These are phyloP conservation scores for Vultur gryphus DNA, from an alignment of 2,797 vertebrate genomes.

Conservation along the genomic window DNA sequence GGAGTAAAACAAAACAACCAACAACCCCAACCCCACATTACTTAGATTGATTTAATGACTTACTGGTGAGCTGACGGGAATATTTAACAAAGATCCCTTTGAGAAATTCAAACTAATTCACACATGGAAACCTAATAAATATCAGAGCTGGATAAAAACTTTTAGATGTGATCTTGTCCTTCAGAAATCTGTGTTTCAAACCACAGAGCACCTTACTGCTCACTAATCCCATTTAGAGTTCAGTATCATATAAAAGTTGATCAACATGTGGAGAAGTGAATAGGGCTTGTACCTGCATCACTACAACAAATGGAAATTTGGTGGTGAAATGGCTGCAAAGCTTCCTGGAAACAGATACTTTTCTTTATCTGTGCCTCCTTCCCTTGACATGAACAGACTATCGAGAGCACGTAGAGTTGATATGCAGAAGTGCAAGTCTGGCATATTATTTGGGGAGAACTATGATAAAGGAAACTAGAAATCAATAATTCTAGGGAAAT, in stretches of 20 bases:
- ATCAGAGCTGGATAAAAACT: neutral
- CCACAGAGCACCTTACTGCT: neutral
- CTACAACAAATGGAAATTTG: neutral
- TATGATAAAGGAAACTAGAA: neutral
- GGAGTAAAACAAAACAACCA: neutral
- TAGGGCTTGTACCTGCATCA: neutral
- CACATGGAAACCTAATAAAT: neutral
- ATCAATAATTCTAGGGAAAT: neutral
- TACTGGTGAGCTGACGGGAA: neutral
- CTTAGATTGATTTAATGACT: neutral
- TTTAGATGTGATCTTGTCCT: neutral
- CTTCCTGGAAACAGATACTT: neutral
- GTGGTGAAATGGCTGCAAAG: neutral
- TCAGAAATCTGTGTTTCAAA: neutral
- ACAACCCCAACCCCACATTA: neutral
- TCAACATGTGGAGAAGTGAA: neutral
- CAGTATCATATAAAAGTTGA: neutral
- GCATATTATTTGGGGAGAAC: neutral
- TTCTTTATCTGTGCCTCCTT: neutral
- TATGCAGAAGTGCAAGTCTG: accelerated
- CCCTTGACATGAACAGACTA: neutral
- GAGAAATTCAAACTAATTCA: neutral
- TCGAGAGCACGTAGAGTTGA: neutral
- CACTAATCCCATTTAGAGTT: neutral
- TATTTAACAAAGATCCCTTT: neutral